Evolutionary conservation across 2,113 vertebrate genomes (phyloP).

Genomic region (Psammodynastes pulverulentus): DNA sequence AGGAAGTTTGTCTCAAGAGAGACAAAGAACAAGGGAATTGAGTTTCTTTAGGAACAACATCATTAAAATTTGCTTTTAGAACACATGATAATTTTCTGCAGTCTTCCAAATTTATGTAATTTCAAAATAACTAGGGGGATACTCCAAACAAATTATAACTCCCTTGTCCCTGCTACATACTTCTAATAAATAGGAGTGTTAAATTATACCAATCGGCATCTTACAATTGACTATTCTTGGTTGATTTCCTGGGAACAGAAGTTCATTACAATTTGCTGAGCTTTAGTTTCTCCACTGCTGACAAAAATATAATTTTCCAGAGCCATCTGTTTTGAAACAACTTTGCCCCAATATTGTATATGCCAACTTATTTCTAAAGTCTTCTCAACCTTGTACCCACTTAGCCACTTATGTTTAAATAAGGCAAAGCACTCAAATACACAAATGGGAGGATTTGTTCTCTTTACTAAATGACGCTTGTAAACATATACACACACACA

Average conservation of each 20-base stretch:
- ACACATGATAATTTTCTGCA: background rate
- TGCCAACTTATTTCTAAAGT: background rate
- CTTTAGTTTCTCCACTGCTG: background rate
- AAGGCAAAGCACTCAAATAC: too few relatives aligned
- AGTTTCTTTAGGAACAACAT: background rate
- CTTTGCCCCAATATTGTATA: background rate
- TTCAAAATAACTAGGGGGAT: background rate
- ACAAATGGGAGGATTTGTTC: too few relatives aligned
- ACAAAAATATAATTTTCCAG: background rate
- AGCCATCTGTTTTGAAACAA: background rate
- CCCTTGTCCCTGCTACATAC: background rate
- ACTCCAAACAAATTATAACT: background rate
- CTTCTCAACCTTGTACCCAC: background rate
- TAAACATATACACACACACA: too few relatives aligned
- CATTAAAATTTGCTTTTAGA: background rate
- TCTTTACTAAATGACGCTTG: too few relatives aligned
- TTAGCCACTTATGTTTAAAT: background rate
- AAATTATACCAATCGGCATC: background rate
- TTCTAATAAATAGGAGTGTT: background rate
- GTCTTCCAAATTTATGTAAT: background rate
- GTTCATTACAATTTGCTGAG: background rate
- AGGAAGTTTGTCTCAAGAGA: background rate
- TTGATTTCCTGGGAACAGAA: background rate
- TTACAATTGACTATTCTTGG: background rate
- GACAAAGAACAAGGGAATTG: background rate